Percentiles rank a stretch among this genome's conserved stretches.
phyloP scores from a whole-genome alignment of 2,113 vertebrate genomes.

The Paramormyrops kingsleyae region DNA sequence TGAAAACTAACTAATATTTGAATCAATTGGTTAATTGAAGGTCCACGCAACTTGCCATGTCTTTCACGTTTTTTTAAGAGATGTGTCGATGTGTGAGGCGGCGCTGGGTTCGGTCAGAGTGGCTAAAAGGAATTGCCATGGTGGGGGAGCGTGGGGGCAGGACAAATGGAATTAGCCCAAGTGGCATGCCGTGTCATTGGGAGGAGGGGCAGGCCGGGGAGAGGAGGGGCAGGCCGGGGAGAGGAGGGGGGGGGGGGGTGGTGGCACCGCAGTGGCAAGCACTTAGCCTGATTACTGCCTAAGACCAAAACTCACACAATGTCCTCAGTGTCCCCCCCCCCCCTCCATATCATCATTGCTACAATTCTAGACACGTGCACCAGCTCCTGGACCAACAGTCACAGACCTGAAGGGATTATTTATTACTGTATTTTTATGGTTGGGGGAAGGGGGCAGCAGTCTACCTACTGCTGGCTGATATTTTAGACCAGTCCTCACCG shows the following conservation, averaged over 20 bases:
- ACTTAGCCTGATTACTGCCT: constrained; percentile 60
- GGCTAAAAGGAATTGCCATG: constrained; percentile 25
- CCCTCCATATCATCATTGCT: not conserved
- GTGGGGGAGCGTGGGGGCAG: constrained; percentile 51
- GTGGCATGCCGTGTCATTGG: constrained; percentile 19
- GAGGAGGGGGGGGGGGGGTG: no score
- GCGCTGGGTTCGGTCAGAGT: not conserved
- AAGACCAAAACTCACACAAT: constrained; percentile 21
- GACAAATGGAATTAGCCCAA: constrained; percentile 46
- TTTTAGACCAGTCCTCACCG: not conserved
- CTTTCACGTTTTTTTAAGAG: not conserved
- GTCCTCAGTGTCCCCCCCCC: not conserved
- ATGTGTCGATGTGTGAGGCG: not conserved
- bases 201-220: constrained; percentile 6
- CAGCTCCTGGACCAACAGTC: not conserved
- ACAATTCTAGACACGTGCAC: not conserved
- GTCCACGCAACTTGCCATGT: constrained; percentile 17
- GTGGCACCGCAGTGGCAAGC: constrained; percentile 29
- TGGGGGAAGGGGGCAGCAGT: not conserved
- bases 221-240: constrained; percentile 9
- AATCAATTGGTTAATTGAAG: constrained; percentile 43
- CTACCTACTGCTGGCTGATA: not conserved
- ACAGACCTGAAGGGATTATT: not conserved
- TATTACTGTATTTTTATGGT: not conserved
- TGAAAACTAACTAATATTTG: constrained; percentile 35